Evolutionary conservation across 2,797 vertebrate species (phyloP).

Genomic region (Ataeniobius toweri): DNA sequence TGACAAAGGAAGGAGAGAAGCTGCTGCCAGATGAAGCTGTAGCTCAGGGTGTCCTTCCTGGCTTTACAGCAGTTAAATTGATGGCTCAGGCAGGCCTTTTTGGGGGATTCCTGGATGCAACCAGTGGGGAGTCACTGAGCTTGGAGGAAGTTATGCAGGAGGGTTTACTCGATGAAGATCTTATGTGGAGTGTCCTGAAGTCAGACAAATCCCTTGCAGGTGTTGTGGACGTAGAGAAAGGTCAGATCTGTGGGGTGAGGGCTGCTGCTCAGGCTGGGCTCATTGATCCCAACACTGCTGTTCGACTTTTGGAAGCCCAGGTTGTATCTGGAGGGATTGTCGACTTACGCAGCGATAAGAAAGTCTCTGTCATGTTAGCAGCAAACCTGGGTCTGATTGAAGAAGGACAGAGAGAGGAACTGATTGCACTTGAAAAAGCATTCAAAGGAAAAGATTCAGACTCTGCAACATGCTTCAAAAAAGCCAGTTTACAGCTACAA

Average conservation of each 20-base stretch:
- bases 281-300: conserved; percentile 85
- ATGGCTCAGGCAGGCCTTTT: conserved; percentile 89
- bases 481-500: conserved; percentile 88
- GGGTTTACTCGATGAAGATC: conserved; percentile 88
- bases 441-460: conserved; percentile 84
- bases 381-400: conserved; percentile 89
- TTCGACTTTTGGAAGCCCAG: conserved; percentile 89
- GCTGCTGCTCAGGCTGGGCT: conserved; percentile 87
- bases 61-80: conserved; percentile 87
- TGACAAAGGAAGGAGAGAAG: conserved; percentile 78
- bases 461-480: conserved; percentile 74
- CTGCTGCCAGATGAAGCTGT: conserved; percentile 89
- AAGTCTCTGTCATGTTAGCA: conserved; percentile 91
- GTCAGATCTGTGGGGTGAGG: conserved; percentile 80
- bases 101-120: conserved; percentile 89
- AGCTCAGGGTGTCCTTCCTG: conserved; percentile 80
- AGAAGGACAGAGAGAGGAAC: conserved; percentile 77
- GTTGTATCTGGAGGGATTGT: conserved; percentile 92
- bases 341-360: conserved; percentile 89
- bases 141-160: conserved; percentile 87
- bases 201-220: conserved; percentile 90
- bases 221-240: conserved; percentile 84
- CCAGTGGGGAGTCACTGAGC: conserved; percentile 80
- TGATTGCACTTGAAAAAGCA: conserved; percentile 90
- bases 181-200: conserved; percentile 87